Conservation (phyloP, 2,888 invertebrate species). For the Hirtodrosophila cameraria region DNA sequence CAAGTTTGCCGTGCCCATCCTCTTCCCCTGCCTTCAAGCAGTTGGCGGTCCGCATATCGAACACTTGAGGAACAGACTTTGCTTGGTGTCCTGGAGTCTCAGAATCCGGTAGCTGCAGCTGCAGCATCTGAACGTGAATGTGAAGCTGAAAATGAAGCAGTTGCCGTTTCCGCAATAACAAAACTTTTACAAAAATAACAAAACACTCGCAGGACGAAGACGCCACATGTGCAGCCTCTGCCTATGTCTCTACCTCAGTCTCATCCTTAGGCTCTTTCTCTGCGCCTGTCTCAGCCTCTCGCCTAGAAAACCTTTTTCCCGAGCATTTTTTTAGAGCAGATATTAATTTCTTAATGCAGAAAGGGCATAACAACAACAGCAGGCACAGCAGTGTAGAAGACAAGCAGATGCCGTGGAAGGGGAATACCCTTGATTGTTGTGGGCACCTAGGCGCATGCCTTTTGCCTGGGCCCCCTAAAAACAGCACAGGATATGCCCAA, state of each 20-base stretch:
- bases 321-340: constrained; percentile 69
- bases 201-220: constrained; percentile 62
- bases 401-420: background rate
- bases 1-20: constrained; percentile 60
- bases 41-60: constrained; percentile 60
- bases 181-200: constrained; percentile 78
- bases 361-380: constrained; percentile 59
- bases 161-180: constrained; percentile 78
- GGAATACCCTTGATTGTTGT: background rate
- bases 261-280: background rate
- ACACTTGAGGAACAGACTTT: constrained; percentile 66
- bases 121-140: constrained; percentile 20
- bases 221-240: constrained; percentile 64
- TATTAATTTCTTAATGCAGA: constrained; percentile 78
- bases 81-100: constrained; percentile 17
- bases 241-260: background rate
- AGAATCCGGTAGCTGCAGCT: constrained; percentile 38
- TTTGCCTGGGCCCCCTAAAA: background rate
- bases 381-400: background rate
- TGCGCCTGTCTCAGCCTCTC: constrained; percentile 17
- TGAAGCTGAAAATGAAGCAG: constrained; percentile 49
- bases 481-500: constrained; percentile 1
- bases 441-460: constrained; percentile 23
- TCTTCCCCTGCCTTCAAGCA: constrained; percentile 1
- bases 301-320: constrained; percentile 27